phyloP scores from a whole-genome alignment of 2,797 vertebrate genomes.

The Brachyalestes nurse region DNA sequence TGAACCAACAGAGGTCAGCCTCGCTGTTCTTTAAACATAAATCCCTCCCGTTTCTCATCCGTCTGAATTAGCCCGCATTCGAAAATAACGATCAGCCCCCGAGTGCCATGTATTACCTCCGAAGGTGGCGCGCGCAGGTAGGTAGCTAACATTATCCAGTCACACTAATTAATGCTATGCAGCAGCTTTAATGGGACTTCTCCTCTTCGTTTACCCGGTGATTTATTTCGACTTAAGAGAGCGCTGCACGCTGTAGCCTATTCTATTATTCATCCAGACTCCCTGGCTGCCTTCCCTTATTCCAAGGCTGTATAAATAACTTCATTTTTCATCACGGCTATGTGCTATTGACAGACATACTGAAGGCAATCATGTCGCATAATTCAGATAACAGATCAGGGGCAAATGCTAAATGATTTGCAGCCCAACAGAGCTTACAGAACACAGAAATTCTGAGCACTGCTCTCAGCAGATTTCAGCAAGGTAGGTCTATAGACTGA shows the following conservation, averaged over 20 bases:
- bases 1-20: constrained; percentile 56
- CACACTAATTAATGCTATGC: constrained; percentile 52
- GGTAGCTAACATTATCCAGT: constrained; percentile 40
- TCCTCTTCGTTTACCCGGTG: constrained; percentile 42
- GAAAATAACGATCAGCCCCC: constrained; percentile 49
- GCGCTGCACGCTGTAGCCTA: constrained; percentile 17
- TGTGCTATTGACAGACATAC: constrained; percentile 16
- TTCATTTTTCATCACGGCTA: constrained; percentile 9
- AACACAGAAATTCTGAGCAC: neutral
- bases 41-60: constrained; percentile 43
- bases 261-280: constrained; percentile 46
- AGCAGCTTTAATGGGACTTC: constrained; percentile 48
- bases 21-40: constrained; percentile 38
- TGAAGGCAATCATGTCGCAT: constrained; percentile 29
- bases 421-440: constrained; percentile 2
- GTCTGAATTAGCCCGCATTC: constrained; percentile 51
- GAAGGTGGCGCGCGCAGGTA: constrained; percentile 40
- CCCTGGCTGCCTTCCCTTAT: neutral
- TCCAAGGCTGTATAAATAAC: constrained; percentile 39
- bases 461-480: neutral
- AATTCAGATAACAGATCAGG: constrained; percentile 33
- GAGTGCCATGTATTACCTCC: constrained; percentile 40
- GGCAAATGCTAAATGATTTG: constrained; percentile 26
- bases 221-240: constrained; percentile 45
- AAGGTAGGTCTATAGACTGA: neutral